Percentiles rank a stretch among this genome's conserved stretches.
Conservation (phyloP, 2,113 vertebrate species). For the Phainopepla nitens region DNA sequence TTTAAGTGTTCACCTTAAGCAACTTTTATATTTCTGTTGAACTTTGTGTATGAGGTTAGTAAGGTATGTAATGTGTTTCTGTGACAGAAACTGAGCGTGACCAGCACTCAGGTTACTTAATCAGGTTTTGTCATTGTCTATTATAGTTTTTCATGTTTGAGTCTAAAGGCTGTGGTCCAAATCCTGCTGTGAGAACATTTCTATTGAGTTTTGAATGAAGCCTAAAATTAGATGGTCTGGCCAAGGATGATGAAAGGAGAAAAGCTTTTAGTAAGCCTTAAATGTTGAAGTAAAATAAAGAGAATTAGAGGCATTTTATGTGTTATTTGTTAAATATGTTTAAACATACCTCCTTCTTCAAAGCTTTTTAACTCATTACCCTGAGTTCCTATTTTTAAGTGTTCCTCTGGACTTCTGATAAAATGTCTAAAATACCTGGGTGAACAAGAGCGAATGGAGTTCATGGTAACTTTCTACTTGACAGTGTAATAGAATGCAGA, state of each 20-base stretch:
- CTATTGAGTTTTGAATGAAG: neutral
- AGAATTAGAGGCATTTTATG: neutral
- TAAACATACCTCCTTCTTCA: neutral
- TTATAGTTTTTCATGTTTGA: neutral
- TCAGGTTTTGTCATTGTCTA: neutral
- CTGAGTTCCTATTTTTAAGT: constrained; percentile 19
- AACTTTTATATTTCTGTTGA: neutral
- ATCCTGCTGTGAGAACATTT: neutral
- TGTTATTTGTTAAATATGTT: neutral
- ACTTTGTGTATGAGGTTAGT: neutral
- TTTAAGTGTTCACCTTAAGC: neutral
- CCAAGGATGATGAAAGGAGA: neutral
- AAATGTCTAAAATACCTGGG: neutral
- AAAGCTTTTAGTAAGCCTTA: neutral
- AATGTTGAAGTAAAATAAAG: neutral
- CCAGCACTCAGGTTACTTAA: neutral
- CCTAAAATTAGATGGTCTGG: neutral
- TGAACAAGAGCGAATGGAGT: neutral
- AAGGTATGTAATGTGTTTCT: neutral
- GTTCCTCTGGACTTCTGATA: neutral
- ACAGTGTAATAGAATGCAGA: neutral
- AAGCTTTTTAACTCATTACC: neutral
- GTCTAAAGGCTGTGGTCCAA: neutral
- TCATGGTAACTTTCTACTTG: neutral
- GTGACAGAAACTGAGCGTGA: neutral